Evolutionary conservation across 1,140 invertebrate genomes (phyloP), one percentile per base, ranked within the genome.

Genomic region (Drosophila melanica): DNA sequence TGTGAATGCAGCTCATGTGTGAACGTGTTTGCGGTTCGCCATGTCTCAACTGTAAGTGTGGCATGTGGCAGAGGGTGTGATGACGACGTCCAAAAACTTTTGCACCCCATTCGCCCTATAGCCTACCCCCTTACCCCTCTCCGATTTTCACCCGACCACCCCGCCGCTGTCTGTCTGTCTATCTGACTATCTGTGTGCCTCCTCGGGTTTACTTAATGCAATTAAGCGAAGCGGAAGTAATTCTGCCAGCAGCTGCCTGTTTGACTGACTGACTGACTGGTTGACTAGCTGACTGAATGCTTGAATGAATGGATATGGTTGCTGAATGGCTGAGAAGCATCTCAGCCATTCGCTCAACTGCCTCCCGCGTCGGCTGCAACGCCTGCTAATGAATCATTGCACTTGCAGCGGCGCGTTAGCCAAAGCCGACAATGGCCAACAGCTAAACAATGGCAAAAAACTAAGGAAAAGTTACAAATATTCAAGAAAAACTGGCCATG

Each of bases 211-310:
- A 79, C 75, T 84, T 84, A 87, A 87, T 87, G 84, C 84, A 80
- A 87, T 87, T 87, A 87, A 87, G 69, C 79, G 58, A 66, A 68
- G 77, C 84, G 79, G 79, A 87, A 87, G 80, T 84, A 79, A 87
- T 89, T 58, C 53, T 42, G 69, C 64, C 79, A 78, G 59, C 67
- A 74, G 69, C 44, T 58, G 68, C 35, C 50, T 18, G 50, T 16
- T 47, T 67, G 68, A 57, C 51, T 57, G 51, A 42, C 68, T 45
- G 48, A 14, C 33, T 27, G 45, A 27, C 47, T 30, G 53, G 16
- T 33, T 30, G 64, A 4, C 47, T 14, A 18, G 30, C 7, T 33
- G 58, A 42, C 18, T 63, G 69, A 44, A 68, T 41, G 60, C 53
- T 58, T 51, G 44, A 77, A 50, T 62, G 57, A 57, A 39, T 57